phyloP scores from a whole-genome alignment of 2,797 vertebrate genomes.

The Acanthornis magna region DNA sequence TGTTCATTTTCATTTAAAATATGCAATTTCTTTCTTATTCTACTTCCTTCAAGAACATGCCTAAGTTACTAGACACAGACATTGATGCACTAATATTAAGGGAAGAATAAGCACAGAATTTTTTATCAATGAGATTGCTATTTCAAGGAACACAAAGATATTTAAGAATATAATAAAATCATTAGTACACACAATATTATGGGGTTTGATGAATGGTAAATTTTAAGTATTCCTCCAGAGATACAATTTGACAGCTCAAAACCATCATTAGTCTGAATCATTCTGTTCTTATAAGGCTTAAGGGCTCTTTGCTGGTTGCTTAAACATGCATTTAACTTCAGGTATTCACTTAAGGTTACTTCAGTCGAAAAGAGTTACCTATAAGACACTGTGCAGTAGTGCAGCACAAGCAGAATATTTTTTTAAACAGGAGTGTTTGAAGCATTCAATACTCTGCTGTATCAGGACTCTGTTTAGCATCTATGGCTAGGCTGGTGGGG shows the following conservation, averaged over 20 bases:
- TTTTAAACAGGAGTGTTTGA: background rate
- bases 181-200: background rate
- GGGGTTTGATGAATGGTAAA: background rate
- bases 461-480: background rate
- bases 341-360: background rate
- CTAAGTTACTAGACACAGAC: background rate
- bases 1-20: slow-evolving; percentile 68
- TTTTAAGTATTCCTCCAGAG: background rate
- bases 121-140: background rate
- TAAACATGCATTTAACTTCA: slow-evolving; percentile 1
- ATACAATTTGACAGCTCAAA: background rate
- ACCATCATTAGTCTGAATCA: background rate
- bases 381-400: background rate
- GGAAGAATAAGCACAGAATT: background rate
- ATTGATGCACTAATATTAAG: background rate
- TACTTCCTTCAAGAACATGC: background rate
- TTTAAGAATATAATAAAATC: slow-evolving; percentile 4
- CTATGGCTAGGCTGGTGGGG: background rate
- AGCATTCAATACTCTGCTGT: background rate
- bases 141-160: slow-evolving; percentile 9
- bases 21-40: slow-evolving; percentile 54
- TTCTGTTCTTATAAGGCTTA: background rate
- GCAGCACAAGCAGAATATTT: background rate
- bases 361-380: background rate
- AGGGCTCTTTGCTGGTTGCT: background rate